Conservation (phyloP, 2,113 vertebrate genomes). For the Dipodomys ordii region DNA sequence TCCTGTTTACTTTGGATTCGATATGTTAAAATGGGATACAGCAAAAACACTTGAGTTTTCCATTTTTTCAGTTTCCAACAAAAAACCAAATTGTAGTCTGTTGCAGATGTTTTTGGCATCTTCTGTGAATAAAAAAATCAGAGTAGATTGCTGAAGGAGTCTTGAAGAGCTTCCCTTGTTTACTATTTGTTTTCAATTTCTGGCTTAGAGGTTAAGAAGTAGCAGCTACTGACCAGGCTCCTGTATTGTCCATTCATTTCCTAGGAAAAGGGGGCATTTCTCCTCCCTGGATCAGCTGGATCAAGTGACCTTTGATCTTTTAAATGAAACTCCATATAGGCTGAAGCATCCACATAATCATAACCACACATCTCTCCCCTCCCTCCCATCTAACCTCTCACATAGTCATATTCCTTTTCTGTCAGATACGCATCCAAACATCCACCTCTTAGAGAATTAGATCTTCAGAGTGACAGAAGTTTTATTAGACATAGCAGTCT, state of each 20-base stretch:
- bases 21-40: constrained; percentile 69
- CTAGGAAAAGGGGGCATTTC: constrained; percentile 71
- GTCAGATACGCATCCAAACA: constrained; percentile 8
- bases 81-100: constrained; percentile 73
- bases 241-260: constrained; percentile 77
- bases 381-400: neutral
- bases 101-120: constrained; percentile 50
- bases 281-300: constrained; percentile 47
- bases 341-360: constrained; percentile 42
- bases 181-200: constrained; percentile 56
- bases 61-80: constrained; percentile 64
- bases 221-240: constrained; percentile 45
- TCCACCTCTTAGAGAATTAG: neutral
- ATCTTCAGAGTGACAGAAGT: neutral
- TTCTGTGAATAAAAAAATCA: constrained; percentile 74
- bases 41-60: constrained; percentile 76
- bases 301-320: constrained; percentile 70
- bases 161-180: constrained; percentile 68
- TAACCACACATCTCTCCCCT: neutral
- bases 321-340: constrained; percentile 48
- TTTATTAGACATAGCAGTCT: neutral
- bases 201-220: constrained; percentile 67
- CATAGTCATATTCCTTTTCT: neutral
- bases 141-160: constrained; percentile 48
- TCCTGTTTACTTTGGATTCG: constrained; percentile 80